Conservation (phyloP, 2,113 vertebrate species). For the Chloebia gouldiae region DNA sequence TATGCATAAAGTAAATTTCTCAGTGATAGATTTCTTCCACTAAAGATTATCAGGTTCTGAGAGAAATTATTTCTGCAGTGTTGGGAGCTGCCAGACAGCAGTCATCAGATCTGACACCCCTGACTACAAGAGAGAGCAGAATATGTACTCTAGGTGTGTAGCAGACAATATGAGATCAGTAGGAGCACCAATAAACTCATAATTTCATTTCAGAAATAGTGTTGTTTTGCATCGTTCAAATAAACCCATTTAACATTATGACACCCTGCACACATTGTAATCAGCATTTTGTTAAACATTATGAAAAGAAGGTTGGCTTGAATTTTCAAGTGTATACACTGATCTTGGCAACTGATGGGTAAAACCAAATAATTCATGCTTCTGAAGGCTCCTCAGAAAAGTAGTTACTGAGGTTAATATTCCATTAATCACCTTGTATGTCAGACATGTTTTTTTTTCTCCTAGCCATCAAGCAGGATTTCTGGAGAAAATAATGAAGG, state of each 20-base stretch:
- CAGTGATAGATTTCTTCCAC: not conserved
- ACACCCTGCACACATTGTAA: not conserved
- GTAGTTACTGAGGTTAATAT: constrained; percentile 38
- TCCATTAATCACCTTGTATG: constrained; percentile 48
- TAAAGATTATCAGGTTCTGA: not conserved
- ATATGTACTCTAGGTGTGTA: not conserved
- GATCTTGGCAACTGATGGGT: not conserved
- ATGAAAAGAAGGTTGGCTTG: not conserved
- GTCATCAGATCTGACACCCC: not conserved
- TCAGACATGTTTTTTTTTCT: not conserved
- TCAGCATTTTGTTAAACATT: not conserved
- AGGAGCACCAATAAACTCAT: not conserved
- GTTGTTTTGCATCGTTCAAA: constrained; percentile 21
- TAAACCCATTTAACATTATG: constrained; percentile 25
- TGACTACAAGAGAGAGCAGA: not conserved
- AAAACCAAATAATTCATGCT: constrained; percentile 22
- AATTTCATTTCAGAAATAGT: constrained; percentile 28
- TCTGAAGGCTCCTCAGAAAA: constrained; percentile 16
- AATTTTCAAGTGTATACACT: not conserved
- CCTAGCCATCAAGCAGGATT: not conserved
- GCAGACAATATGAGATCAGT: not conserved
- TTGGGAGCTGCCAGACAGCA: not conserved
- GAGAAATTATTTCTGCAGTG: not conserved
- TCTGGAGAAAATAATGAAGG: constrained; percentile 42
- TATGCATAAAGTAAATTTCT: not conserved